A percentile compares a stretch with the other conserved stretches of the same genome.
Evolutionary conservation across 2,797 vertebrate species (phyloP).

Genomic region (Anguilla megastoma): DNA sequence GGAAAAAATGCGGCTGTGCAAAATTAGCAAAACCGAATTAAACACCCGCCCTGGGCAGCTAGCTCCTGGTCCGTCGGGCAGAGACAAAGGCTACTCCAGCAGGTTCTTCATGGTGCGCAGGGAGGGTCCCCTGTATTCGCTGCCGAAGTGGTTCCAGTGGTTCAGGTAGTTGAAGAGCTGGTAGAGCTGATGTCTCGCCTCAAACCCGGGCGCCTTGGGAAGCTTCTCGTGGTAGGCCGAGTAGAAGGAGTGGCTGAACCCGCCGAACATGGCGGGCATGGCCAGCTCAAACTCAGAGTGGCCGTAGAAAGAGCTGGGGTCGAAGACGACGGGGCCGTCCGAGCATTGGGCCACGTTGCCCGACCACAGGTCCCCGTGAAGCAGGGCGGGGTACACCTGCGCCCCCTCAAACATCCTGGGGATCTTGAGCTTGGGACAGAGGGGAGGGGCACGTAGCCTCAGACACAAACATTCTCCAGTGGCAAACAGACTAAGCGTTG

Average conservation of each 20-base stretch:
- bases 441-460: constrained; percentile 28
- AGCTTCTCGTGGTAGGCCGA: constrained; percentile 87
- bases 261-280: constrained; percentile 91
- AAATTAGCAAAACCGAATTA: constrained; percentile 12
- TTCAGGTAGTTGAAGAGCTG: constrained; percentile 94
- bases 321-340: constrained; percentile 83
- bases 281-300: constrained; percentile 90
- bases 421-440: constrained; percentile 80
- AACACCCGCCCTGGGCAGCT: constrained; percentile 19
- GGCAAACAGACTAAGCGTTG: background rate
- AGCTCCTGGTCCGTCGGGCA: constrained; percentile 24
- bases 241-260: constrained; percentile 85
- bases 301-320: constrained; percentile 90
- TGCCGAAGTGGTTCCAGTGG: constrained; percentile 98
- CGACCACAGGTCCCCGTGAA: constrained; percentile 93
- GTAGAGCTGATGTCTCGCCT: constrained; percentile 83
- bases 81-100: constrained; percentile 60
- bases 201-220: constrained; percentile 84
- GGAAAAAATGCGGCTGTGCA: background rate
- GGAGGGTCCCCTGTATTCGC: constrained; percentile 85
- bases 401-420: constrained; percentile 77
- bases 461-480: background rate
- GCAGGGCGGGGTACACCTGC: constrained; percentile 78
- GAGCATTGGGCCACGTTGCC: constrained; percentile 87
- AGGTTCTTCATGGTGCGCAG: constrained; percentile 86